Base-by-base conservation (phyloP, 23 tunicate genomes). In the Styela plicata region DNA sequence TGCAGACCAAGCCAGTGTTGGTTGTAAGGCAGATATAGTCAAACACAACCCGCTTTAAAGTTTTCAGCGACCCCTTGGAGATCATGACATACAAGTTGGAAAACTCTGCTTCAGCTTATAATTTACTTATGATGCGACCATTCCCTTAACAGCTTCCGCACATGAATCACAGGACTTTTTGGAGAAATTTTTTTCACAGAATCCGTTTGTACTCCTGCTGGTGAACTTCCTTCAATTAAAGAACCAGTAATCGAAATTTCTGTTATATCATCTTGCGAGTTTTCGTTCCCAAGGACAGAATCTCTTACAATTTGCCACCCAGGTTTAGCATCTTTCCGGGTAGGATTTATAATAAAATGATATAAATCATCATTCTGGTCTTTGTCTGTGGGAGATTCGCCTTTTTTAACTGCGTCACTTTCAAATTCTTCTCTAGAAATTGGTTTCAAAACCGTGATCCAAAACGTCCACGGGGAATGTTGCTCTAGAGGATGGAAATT, bases 391-490 rank as follows among this genome's bases (percentile, higher is more conserved):
- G 13, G 10, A 13, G 57, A 44, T 44, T 7, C 57, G 7, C 57
- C 57, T 13, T 44, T 44, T 44, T 44, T 44, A 44, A 13, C 57
- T 5, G 57, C 57, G 24, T 34, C 35, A 71, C 24, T 71, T 32
- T 36, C 81, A 52, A 76, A 76, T 24, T 76, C 81, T 0, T 37
- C 66, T 76, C 44, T 52, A 7, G 64, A 52, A 0, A 76, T 53
- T 20, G 94, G 73, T 20, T 85, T 84, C 0, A 89, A 52, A 27
- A 74, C 57, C 2, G 52, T 53, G 26, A 85, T 63, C 96, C 96
- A 90, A 31, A 85, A 89, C 13, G 96, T 85, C 96, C 96, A 90
- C 0, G 81, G 61, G 31, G 80, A 88, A 64, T 90, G 96, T 63
- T 90, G 96, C 17, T 74, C 34, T 23, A 90, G 61, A 1, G 96